Evolutionary conservation across 2,797 vertebrate species (phyloP).

Genomic region (Mus caroli): DNA sequence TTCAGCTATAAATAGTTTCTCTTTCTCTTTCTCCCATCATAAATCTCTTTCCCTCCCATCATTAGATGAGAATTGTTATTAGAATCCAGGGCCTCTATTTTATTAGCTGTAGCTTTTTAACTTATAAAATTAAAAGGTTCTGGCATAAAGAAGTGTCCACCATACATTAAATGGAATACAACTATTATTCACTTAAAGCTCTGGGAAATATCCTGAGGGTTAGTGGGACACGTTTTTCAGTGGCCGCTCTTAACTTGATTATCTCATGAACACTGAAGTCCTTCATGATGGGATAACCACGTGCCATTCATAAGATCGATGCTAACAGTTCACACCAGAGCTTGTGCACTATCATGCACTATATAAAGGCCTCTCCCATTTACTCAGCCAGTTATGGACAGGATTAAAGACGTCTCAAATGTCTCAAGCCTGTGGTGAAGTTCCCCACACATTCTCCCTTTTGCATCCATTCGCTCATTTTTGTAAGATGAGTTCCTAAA

Average conservation of each 20-base stretch:
- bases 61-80: slow-evolving; percentile 37
- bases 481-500: background rate
- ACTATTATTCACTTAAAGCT: slow-evolving; percentile 16
- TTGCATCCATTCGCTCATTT: background rate
- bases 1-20: background rate
- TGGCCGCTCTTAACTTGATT: slow-evolving; percentile 30
- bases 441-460: background rate
- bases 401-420: slow-evolving; percentile 5
- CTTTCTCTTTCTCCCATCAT: background rate
- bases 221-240: slow-evolving; percentile 10
- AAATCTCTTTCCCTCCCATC: slow-evolving; percentile 18
- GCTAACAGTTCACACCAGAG: slow-evolving; percentile 14
- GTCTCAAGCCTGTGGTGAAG: slow-evolving; percentile 41
- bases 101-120: background rate
- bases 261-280: slow-evolving; percentile 21
- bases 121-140: slow-evolving; percentile 50
- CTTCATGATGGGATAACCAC: slow-evolving; percentile 45
- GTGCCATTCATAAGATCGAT: background rate
- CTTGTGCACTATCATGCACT: background rate
- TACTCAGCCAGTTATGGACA: background rate
- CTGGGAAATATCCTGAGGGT: slow-evolving; percentile 50
- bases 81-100: slow-evolving; percentile 31
- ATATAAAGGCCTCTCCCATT: background rate
- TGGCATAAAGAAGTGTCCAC: slow-evolving; percentile 4
- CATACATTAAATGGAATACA: slow-evolving; percentile 50